Evolutionary conservation across 2,113 vertebrate genomes (phyloP).

Genomic region (Leptobrachium ailaonicum): DNA sequence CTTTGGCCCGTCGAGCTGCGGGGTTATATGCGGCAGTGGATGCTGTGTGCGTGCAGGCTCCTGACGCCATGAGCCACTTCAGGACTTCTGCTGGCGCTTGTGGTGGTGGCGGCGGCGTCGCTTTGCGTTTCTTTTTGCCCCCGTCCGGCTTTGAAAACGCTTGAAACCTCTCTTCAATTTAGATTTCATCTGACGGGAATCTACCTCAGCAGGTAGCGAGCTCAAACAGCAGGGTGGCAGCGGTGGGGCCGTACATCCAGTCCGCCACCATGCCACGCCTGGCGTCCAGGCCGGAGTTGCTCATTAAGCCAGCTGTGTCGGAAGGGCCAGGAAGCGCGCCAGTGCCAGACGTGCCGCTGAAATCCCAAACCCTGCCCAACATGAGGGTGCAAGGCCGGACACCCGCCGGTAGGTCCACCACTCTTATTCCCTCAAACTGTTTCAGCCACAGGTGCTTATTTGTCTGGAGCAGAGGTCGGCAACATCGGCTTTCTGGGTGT

Average conservation of each 20-base stretch:
- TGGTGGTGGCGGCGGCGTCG: background rate
- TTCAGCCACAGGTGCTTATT: no score
- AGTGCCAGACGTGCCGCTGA: slow-evolving; percentile 70
- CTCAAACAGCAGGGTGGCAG: slow-evolving; percentile 85
- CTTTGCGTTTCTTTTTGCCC: background rate
- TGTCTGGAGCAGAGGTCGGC: no score
- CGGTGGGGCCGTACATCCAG: slow-evolving; percentile 95
- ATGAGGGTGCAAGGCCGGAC: slow-evolving; percentile 69
- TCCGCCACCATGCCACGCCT: slow-evolving; percentile 92
- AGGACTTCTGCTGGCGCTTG: no score
- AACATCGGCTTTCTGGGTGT: no score
- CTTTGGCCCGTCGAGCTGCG: no score
- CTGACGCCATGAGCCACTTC: no score
- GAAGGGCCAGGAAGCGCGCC: slow-evolving; percentile 75
- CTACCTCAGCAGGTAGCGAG: slow-evolving; percentile 72
- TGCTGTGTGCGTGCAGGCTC: no score
- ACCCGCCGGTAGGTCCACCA: slow-evolving; percentile 52
- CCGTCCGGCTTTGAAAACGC: slow-evolving; percentile 2
- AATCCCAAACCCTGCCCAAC: slow-evolving; percentile 73
- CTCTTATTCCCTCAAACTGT: no score
- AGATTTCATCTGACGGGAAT: slow-evolving; percentile 79
- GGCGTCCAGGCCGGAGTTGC: slow-evolving; percentile 77
- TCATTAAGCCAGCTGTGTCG: slow-evolving; percentile 85
- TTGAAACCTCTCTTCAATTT: slow-evolving; percentile 12
- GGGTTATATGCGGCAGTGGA: no score